phyloP scores from a whole-genome alignment of 2,113 vertebrate genomes.

The Anhinga anhinga region DNA sequence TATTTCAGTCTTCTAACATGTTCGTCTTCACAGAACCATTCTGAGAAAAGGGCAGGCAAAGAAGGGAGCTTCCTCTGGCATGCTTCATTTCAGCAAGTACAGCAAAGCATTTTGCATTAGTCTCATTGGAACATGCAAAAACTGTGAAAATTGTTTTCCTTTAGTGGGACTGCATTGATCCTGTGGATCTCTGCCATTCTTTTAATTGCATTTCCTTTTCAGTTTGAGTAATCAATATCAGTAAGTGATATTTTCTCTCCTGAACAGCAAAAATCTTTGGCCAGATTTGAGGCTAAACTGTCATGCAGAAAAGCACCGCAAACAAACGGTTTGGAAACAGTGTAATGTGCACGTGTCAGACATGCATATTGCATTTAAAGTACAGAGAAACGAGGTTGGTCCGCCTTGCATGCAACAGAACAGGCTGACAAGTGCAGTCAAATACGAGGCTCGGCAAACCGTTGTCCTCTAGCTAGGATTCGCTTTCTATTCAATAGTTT shows the following conservation, averaged over 20 bases:
- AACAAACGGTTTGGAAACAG: background rate
- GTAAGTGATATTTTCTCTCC: background rate
- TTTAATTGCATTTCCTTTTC: background rate
- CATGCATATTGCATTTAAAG: rapidly evolving
- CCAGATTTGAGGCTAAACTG: background rate
- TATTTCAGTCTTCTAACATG: background rate
- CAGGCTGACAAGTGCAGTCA: background rate
- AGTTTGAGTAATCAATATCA: background rate
- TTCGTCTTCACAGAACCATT: no score
- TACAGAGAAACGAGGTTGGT: rapidly evolving
- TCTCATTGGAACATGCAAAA: background rate
- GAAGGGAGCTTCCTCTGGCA: background rate
- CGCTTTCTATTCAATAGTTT: background rate
- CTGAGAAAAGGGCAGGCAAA: background rate
- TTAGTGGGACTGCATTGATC: background rate
- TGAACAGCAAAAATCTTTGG: background rate
- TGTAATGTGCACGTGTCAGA: rapidly evolving
- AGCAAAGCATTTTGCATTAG: background rate
- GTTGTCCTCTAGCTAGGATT: background rate
- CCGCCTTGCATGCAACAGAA: background rate
- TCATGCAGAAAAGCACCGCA: background rate
- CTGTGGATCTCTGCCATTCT: background rate
- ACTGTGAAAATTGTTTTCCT: background rate
- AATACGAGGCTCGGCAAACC: background rate
- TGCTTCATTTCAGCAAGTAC: background rate